phyloP scores from a whole-genome alignment of 2,113 vertebrate species.

The Pelvicachromis taeniatus region DNA sequence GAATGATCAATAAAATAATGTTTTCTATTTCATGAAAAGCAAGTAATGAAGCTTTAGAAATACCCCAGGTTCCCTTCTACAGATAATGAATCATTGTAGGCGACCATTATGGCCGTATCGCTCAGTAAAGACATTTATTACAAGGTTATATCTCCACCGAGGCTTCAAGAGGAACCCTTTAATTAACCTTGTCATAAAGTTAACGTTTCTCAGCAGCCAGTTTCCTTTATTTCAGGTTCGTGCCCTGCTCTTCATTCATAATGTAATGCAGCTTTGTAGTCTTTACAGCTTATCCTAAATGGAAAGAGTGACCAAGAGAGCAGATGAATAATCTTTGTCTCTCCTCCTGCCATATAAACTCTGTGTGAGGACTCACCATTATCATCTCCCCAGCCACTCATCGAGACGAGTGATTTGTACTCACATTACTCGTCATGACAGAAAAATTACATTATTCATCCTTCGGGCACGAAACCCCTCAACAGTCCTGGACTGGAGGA shows the following conservation, averaged over 20 bases:
- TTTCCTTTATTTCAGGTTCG: neutral
- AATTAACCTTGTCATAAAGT: constrained; percentile 2
- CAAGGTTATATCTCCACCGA: neutral
- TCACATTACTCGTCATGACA: constrained; percentile 38
- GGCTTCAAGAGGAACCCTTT: neutral
- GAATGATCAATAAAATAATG: constrained; percentile 14
- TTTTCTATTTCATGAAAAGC: neutral
- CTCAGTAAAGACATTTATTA: neutral
- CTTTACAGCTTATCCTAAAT: constrained; percentile 10
- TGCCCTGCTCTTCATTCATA: neutral
- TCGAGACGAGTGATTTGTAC: constrained; percentile 38
- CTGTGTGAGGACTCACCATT: constrained; percentile 15
- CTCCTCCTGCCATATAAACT: constrained; percentile 28
- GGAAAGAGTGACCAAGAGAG: neutral
- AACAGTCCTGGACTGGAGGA: neutral
- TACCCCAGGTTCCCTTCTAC: neutral
- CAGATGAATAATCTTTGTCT: constrained; percentile 16
- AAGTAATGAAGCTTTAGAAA: neutral
- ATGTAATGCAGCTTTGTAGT: neutral
- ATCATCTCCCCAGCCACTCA: constrained; percentile 27
- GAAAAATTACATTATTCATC: constrained; percentile 35
- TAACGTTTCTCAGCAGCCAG: neutral
- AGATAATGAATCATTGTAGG: neutral
- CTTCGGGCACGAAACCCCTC: neutral
- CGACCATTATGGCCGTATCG: neutral